Base-by-base conservation (phyloP, 2,888 invertebrate species). In the Smittia sp. region DNA sequence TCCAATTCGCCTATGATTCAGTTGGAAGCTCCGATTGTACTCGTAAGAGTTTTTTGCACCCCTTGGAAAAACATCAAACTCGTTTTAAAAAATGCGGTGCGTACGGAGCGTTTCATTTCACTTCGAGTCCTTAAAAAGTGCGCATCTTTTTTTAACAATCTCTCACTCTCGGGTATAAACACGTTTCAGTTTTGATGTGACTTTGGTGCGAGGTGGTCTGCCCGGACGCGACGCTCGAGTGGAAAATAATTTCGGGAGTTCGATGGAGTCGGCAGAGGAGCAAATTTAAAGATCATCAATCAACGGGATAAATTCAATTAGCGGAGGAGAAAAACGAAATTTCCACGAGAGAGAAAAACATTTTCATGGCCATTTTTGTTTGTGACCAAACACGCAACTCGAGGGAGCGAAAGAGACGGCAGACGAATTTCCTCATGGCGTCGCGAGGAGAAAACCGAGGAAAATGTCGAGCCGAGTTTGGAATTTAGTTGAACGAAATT, bases 351-450 rank as follows among this genome's bases (percentile, higher is more conserved):
- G 58, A 58, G 46, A 22, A 46, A 68, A 41, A 20, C 32, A 13
- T 46, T 46, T 46, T 46, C 46, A 46, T 46, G 46, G 46, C 46
- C 46, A 46, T 46, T 46, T 46, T 46, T 46, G 46, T 46, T 46
- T 46, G 46, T n/a, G 15, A 46, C 15, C 46, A 46, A 46, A 24
- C 24, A 46, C 41, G 46, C 46, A 46, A 68, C 15, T 68, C 27
- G 15, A 13, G 9, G 24, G 68, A 41, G 46, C 2, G 22, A 68
- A 68, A 68, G 69, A 69, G 69, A 69, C 20, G 27, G 32, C 24
- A 25, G 32, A 69, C 13, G 52, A 54, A 54, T 54, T 69, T 54
- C 54, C 69, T 69, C 69, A 69, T 69, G 69, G 69, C 69, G 69
- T 52, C 69, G 52, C 54, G 54, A 32, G 69, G 18, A 69, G 52